Percentiles rank a stretch among this genome's conserved stretches.
Evolutionary conservation across 2,888 invertebrate species (phyloP).

Genomic region (Morpho deidamia): DNA sequence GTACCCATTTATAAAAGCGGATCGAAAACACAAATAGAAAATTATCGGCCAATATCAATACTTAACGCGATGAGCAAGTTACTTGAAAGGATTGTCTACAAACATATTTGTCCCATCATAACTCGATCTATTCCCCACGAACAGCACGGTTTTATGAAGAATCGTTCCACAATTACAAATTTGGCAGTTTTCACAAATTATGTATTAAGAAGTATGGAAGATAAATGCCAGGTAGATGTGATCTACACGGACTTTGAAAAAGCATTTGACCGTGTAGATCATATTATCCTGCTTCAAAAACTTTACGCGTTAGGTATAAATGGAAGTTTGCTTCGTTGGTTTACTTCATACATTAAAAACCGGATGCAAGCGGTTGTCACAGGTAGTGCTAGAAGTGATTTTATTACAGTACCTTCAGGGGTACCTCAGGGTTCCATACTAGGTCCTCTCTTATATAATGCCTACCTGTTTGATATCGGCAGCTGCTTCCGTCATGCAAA

Average conservation of each 20-base stretch:
- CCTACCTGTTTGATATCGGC: conserved; percentile 21
- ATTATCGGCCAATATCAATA: no score
- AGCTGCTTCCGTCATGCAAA: conserved; percentile 4
- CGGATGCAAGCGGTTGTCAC: conserved; percentile 11
- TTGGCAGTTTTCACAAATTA: conserved; percentile 12
- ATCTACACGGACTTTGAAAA: no score
- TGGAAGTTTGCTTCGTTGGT: conserved; percentile 18
- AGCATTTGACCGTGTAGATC: no score
- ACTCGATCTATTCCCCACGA: no score
- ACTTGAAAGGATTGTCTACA: no score
- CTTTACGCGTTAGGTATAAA: conserved; percentile 11
- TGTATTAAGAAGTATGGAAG: conserved; percentile 16
- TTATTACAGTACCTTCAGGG: conserved; percentile 18
- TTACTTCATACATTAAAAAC: conserved; percentile 19
- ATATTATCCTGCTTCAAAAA: conserved; percentile 24
- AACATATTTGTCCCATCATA: no score
- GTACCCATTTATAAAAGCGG: no score
- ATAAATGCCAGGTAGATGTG: conserved; percentile 14
- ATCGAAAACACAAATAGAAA: no score
- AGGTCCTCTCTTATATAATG: conserved; percentile 24
- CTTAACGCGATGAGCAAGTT: no score
- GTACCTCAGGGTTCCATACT: conserved; percentile 29
- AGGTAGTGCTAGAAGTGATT: conserved; percentile 9
- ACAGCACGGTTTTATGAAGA: conserved; percentile 14
- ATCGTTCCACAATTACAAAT: conserved; percentile 22